Evolutionary conservation across 2,888 invertebrate genomes (phyloP), one percentile per base, ranked within the genome.

Genomic region (Lasioglossum morio): DNA sequence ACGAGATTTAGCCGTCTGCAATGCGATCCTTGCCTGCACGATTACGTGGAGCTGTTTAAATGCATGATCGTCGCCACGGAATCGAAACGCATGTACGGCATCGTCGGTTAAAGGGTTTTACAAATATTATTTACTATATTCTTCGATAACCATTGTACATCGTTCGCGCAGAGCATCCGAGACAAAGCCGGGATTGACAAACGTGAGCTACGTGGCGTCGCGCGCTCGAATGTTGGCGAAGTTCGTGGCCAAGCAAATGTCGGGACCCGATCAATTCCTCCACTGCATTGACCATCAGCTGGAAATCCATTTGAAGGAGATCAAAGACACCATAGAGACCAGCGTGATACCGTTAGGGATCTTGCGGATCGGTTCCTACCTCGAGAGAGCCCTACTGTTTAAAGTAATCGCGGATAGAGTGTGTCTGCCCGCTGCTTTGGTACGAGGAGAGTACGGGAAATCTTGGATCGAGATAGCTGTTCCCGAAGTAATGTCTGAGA

Each of bases 381-480:
- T 97, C 69, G 97, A 97, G 91, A 95, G 97, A 1, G 96, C 97
- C 0, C 72, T 97, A 4, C 95, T 97, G 37, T 97, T 97, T 95
- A 97, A 97, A 93, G 96, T 95, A 1, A 93, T 97, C 40, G 97
- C 97, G 0, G 97, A 97, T 92, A 95, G 96, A 69, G 93, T 96
- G 37, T 96, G 96, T 0, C 87, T 97, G 84, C 97, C 97, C 0
- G 96, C 96, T 78, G 96, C 96, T 0, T 91, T 97, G 82, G 95
- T 96, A 82, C 96, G 97, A 3, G 95, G 96, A 2, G 92, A 95
- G n/a, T 95, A 96, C 79, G 96, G 96, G 0, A 95, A 96, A 87
- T 96, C 96, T 0, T 97, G 97, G 96, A 96, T 97, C 89, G 97
- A 97, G 93, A 94, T 97, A 37, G 96, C 97, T 0, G 93, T 97